These are phyloP conservation scores for Caradrina clavipalpis DNA, from an alignment of 2,888 invertebrate genomes.

Conservation along the genomic window DNA sequence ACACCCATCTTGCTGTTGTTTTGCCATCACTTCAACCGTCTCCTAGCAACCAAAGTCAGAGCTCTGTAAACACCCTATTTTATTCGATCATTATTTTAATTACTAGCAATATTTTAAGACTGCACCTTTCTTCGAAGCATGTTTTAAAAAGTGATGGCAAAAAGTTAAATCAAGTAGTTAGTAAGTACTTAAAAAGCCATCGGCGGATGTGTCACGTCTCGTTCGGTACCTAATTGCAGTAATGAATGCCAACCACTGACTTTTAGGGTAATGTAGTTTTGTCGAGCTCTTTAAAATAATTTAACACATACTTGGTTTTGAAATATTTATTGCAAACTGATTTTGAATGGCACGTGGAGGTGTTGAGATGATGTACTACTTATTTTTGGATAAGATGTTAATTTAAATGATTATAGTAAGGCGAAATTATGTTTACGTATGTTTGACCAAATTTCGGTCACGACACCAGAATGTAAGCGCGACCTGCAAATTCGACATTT, in stretches of 20 bases:
- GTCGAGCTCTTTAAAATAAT: conserved; percentile 29
- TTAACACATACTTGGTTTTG: conserved; percentile 27
- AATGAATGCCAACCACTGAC: conserved; percentile 65
- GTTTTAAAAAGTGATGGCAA: conserved; percentile 26
- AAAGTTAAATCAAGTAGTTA: conserved; percentile 29
- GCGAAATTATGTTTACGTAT: no score
- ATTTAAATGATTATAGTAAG: no score
- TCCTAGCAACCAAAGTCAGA: no score
- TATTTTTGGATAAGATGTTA: no score
- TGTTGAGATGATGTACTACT: background rate
- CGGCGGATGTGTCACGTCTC: conserved; percentile 52
- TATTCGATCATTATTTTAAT: no score
- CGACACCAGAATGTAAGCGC: no score
- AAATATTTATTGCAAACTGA: conserved; percentile 29
- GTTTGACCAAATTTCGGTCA: no score
- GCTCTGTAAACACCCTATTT: no score
- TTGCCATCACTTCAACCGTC: no score
- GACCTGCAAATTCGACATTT: no score
- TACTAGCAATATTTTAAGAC: no score
- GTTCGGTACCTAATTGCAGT: conserved; percentile 50
- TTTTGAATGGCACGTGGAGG: conserved; percentile 2
- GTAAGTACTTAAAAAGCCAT: conserved; percentile 4
- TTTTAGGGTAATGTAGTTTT: conserved; percentile 55
- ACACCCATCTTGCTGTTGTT: no score
- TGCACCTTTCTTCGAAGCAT: conserved; percentile 1